Evolutionary conservation across 2,888 invertebrate species (phyloP), one percentile per base, ranked within the genome.

Genomic region (Eutolmus rufibarbis): DNA sequence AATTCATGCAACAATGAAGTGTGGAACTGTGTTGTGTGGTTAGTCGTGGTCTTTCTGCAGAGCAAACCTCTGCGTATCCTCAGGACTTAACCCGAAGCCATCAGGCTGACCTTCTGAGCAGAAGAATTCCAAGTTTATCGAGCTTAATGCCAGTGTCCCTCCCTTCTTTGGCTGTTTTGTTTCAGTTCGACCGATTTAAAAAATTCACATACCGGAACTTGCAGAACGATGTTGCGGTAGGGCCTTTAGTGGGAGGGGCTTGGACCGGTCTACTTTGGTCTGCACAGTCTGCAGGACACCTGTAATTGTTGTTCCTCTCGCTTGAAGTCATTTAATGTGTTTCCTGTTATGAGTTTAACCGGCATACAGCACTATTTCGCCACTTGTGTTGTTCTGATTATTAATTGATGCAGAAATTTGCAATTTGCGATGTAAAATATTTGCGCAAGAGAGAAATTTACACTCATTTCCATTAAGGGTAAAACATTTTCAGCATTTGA

Each of bases 361-460:
- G 46, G 82, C 82, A 82, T 82, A 57, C 82, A 28, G 82, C 34
- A 37, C 82, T 37, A 82, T n/a, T 79, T 34, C 56, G 74, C 74
- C 37, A 85, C 66, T 85, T 85, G 31, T 85, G 56, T 85, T 74
- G 43, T 74, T 82, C n/a, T 74, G 57, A 86, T 88, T 14, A 86
- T 82, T 82, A 82, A 82, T 82, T 82, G 82, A 82, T 82, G 82
- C 82, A 79, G 87, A 89, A 84, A 56, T 86, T 86, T 89, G 89
- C 89, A 89, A 90, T 90, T 90, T 90, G 90, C 90, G 89, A 89
- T 88, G 90, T 89, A 89, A 89, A 85, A 23, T 56, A 56, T 56
- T 86, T 74, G 51, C 23, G 23, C 19, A 76, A 76, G 40, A 77
- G 86, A 86, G 40, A 77, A 86, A 14, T 77, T 76, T 34, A 77